Percentiles rank a stretch among this genome's conserved stretches.
Evolutionary conservation across 1,140 invertebrate genomes (phyloP).

Genomic region (Aethina tumida): DNA sequence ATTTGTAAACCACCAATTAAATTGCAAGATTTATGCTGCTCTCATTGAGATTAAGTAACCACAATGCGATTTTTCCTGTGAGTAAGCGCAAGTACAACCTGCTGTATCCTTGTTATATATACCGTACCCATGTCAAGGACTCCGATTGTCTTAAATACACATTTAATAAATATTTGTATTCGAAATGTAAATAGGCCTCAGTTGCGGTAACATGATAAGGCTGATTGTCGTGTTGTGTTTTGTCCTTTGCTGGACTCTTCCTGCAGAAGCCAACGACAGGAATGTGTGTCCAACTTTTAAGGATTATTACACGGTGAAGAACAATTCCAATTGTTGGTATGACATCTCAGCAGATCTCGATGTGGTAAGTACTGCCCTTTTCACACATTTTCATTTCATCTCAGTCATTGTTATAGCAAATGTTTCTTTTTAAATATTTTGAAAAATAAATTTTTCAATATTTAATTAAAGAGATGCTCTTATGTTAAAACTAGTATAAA

Average conservation of each 20-base stretch:
- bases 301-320: slow-evolving; percentile 31
- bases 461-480: too few relatives aligned
- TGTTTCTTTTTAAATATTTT: too few relatives aligned
- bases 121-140: slow-evolving; percentile 7
- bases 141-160: slow-evolving; percentile 5
- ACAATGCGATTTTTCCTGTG: too few relatives aligned
- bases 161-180: slow-evolving; percentile 4
- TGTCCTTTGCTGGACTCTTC: neutral
- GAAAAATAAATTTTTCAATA: too few relatives aligned
- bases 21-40: too few relatives aligned
- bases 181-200: slow-evolving; percentile 2
- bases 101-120: slow-evolving; percentile 6
- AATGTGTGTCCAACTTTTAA: slow-evolving; percentile 32
- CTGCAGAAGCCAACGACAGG: slow-evolving; percentile 14
- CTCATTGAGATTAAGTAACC: too few relatives aligned
- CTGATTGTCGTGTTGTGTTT: neutral
- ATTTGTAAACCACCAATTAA: too few relatives aligned
- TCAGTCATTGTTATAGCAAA: too few relatives aligned
- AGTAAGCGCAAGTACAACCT: too few relatives aligned
- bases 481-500: too few relatives aligned
- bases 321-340: slow-evolving; percentile 32
- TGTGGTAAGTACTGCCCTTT: slow-evolving; percentile 27
- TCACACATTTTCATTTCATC: too few relatives aligned
- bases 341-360: slow-evolving; percentile 26
- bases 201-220: neutral